Base-by-base conservation (phyloP, 2,113 vertebrate genomes). In the Crocuta crocuta region DNA sequence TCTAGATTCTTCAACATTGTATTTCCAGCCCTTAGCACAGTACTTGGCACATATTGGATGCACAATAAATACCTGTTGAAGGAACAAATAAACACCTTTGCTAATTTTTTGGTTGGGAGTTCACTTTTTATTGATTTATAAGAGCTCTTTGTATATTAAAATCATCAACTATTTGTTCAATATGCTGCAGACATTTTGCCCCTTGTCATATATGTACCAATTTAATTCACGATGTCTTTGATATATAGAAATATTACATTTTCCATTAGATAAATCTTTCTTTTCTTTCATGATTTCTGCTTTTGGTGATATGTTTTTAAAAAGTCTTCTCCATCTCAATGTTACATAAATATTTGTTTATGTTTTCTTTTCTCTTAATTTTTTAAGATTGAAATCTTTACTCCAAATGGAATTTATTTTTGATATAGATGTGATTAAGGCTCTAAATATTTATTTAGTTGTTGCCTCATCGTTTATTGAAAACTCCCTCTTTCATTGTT, bases 371-470 rank as follows among this genome's bases (percentile, higher is more conserved):
- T 43, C 58, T 88, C 96, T 81, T 66, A 43, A 21, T 35, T 76
- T 94, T 80, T 97, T 96, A 95, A 88, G 94, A 94, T 84, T 97
- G 94, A 89, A 97, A 88, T 95, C 95, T 97, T 96, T 97, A 94
- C 39, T 89, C 92, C 70, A 96, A 95, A 97, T 97, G 70, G 91
- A 97, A 91, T 92, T 97, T 97, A 97, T 97, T 98, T 98, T 98
- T 98, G 58, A 87, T 97, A 95, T 94, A 97, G 96, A 63, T 96
- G 39, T 97, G 80, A 97, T 90, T 98, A 94, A 97, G 35, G 23
- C 50, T 95, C 95, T 96, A 91, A 97, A 84, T 98, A 97, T 98
- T 97, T 98, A 97, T 98, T 96, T 98, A 97, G 97, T 78, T 97
- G 63, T 97, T 94, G 9, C 45, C 84, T 92, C 86, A 89, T 86